Evolutionary conservation across 2,888 invertebrate species (phyloP), one percentile per base, ranked within the genome.

Genomic region (Linyphia triangularis): DNA sequence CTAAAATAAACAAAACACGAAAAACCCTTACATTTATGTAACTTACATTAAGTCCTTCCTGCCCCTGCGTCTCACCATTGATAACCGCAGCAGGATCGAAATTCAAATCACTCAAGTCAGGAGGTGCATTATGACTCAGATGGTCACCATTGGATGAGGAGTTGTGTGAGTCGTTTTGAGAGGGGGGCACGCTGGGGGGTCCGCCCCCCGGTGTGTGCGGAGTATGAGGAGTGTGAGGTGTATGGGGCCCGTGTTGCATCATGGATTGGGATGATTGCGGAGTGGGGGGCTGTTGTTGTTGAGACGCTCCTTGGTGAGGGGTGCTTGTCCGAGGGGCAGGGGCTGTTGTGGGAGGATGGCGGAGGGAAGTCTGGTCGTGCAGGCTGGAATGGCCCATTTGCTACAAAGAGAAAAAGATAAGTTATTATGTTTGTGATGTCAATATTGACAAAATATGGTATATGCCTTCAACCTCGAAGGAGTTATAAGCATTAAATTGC

Each of bases 21-120:
- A n/a, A 59, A 51, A 51, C 3, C n/a, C 51, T 51, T 51, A 51
- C 51, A 51, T 51, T 51, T n/a, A 51, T 16, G 16, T n/a, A 16
- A 95, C 97, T 96, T 94, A 98, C 98, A 94, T 98, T 98, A 91
- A 98, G 95, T 91, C 96, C 96, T 93, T 97, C 97, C 92, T 96
- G 96, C 59, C 95, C 92, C 94, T 90, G 96, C 91, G 96, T 97
- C 93, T 97, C 97, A 85, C 97, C 97, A 92, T 97, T 97, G 81
- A 98, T 97, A 91, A 97, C 97, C 90, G 97, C 96, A 91, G 97
- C 96, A 51, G 98, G 97, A 93, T 98, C 98, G 92, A 98, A 98
- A 93, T 97, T 97, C 92, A 97, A 95, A 93, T 97, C 97, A 70
- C 90, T 84, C 22, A 91, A 75, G 73, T 90, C 90, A 2, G 88